phyloP scores from a whole-genome alignment of 2,888 invertebrate species.

The Lasioglossum zephyrum region DNA sequence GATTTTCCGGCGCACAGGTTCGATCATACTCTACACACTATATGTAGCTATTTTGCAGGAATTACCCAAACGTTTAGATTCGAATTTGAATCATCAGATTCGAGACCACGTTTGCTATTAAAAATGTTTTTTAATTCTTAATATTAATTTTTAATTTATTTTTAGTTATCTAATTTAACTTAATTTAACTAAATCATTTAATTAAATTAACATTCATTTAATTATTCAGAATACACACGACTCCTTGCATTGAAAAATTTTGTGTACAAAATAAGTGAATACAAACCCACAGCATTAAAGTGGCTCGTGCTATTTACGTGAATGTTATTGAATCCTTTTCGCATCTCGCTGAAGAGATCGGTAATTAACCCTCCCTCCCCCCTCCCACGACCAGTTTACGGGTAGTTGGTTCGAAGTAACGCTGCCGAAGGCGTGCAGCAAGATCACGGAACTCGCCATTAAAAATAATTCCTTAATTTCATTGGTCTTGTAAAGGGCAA shows the following conservation, averaged over 20 bases:
- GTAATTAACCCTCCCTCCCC: background rate
- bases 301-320: background rate
- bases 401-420: background rate
- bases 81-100: no score
- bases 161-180: no score
- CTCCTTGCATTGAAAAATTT: no score
- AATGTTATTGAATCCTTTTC: background rate
- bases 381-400: background rate
- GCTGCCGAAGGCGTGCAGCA: background rate
- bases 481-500: constrained; percentile 25
- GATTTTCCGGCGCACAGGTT: no score
- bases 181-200: no score
- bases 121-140: no score
- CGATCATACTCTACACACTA: no score
- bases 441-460: constrained; percentile 18
- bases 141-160: no score
- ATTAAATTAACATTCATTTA: background rate
- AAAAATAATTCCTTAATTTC: constrained; percentile 46
- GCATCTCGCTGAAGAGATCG: background rate
- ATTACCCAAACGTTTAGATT: no score
- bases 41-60: no score
- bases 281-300: background rate
- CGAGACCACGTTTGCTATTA: no score
- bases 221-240: background rate
- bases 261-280: background rate